Percentiles rank a stretch among this genome's conserved stretches.
phyloP scores from a whole-genome alignment of 2,797 vertebrate genomes.

The Poecilia gillii region DNA sequence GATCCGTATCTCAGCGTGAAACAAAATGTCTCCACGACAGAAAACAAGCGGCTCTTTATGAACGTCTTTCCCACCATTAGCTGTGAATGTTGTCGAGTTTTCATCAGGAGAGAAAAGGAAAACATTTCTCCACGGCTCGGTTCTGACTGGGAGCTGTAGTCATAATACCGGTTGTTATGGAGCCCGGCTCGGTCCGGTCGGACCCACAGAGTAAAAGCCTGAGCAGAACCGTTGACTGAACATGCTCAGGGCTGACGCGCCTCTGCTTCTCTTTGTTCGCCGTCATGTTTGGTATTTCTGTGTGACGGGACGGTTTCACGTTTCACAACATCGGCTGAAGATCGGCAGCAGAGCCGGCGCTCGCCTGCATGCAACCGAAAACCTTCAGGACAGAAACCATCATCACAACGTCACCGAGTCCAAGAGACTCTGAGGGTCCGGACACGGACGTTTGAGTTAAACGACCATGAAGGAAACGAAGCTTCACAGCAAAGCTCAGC shows the following conservation, averaged over 20 bases:
- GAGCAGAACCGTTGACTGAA: not conserved
- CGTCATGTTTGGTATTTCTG: conserved; percentile 36
- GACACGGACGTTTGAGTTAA: not conserved
- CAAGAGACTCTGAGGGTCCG: too few species aligned
- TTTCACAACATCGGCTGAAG: conserved; percentile 57
- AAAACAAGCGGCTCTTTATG: not conserved
- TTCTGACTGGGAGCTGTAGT: not conserved
- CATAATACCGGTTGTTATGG: not conserved
- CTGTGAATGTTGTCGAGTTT: not conserved
- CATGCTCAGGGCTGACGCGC: conserved; percentile 1
- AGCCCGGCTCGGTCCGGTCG: not conserved
- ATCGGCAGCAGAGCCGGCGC: too few species aligned
- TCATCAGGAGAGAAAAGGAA: not conserved
- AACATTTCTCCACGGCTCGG: not conserved
- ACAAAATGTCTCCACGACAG: not conserved
- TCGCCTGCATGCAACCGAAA: conserved; percentile 38
- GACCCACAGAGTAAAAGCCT: not conserved
- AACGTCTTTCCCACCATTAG: not conserved
- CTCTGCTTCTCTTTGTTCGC: conserved; percentile 18
- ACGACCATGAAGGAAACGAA: not conserved
- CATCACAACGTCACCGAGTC: not conserved
- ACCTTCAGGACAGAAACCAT: conserved; percentile 4
- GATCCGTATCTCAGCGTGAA: too few species aligned
- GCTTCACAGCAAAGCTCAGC: not conserved
- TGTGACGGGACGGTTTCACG: conserved; percentile 39